Conservation (phyloP, 2,888 invertebrate genomes). For the Dasypogon diadema region DNA sequence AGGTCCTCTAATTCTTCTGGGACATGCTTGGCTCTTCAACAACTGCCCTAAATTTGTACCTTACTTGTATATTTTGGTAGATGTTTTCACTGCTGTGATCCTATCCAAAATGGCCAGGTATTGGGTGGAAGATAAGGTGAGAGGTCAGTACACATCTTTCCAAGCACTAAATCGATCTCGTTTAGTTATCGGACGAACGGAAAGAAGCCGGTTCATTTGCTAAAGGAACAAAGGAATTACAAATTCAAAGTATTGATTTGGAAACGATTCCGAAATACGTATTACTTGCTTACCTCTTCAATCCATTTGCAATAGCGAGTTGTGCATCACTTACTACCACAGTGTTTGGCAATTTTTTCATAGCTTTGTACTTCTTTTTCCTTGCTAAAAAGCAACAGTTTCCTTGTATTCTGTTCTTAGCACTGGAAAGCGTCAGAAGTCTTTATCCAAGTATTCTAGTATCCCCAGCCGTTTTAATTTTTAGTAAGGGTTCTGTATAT, state of each 20-base stretch:
- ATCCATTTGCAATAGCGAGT: conserved; percentile 88
- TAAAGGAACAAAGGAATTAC: conserved; percentile 73
- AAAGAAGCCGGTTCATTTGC: conserved; percentile 71
- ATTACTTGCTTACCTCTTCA: conserved; percentile 84
- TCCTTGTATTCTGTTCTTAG: conserved; percentile 76
- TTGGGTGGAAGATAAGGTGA: conserved; percentile 72
- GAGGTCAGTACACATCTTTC: too few relatives aligned
- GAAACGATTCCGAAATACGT: conserved; percentile 75
- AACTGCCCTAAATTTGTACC: conserved; percentile 71
- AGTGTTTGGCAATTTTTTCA: conserved; percentile 87
- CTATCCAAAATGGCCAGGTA: conserved; percentile 78
- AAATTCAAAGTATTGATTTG: conserved; percentile 65
- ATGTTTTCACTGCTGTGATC: conserved; percentile 82
- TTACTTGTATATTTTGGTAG: conserved; percentile 78
- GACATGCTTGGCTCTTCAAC: conserved; percentile 75
- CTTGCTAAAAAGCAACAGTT: conserved; percentile 76
- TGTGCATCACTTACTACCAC: conserved; percentile 92
- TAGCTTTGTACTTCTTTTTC: conserved; percentile 78
- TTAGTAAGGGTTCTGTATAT: conserved; percentile 54
- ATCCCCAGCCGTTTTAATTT: conserved; percentile 80
- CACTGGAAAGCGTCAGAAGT: conserved; percentile 84
- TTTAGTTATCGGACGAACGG: conserved; percentile 70
- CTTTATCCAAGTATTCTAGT: conserved; percentile 85
- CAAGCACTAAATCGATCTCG: too few relatives aligned
- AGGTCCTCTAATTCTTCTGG: conserved; percentile 80